Conservation (phyloP, 2,888 invertebrate species). For the Petrolisthes manimaculis region DNA sequence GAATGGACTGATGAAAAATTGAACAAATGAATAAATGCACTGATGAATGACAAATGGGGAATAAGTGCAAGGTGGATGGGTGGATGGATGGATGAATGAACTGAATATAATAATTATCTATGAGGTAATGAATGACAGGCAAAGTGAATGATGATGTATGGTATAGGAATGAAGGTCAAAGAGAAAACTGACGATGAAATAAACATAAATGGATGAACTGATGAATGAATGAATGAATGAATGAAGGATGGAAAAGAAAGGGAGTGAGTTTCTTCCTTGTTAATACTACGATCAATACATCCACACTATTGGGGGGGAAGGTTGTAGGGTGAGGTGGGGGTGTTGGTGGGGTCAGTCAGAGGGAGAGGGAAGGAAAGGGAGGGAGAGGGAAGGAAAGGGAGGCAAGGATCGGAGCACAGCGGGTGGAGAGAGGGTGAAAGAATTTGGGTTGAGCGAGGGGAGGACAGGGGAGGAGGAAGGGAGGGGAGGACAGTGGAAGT, state of each 20-base stretch:
- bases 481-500: slow-evolving; percentile 12
- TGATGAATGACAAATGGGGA: too few relatives aligned
- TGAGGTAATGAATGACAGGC: neutral
- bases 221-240: neutral
- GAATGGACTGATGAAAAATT: too few relatives aligned
- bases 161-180: neutral
- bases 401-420: slow-evolving; percentile 1
- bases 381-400: slow-evolving; percentile 11
- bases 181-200: too few relatives aligned
- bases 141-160: neutral
- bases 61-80: too few relatives aligned
- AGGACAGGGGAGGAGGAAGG: slow-evolving; percentile 2
- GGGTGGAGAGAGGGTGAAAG: neutral
- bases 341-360: neutral
- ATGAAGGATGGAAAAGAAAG: neutral
- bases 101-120: too few relatives aligned
- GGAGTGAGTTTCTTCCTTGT: neutral
- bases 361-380: neutral
- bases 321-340: neutral
- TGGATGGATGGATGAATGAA: too few relatives aligned
- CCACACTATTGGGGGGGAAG: neutral
- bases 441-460: neutral
- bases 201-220: neutral
- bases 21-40: too few relatives aligned
- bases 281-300: neutral